Percentiles rank a stretch among this genome's conserved stretches.
Evolutionary conservation across 2,113 vertebrate species (phyloP).

Genomic region (Ivindomyrus marchei): DNA sequence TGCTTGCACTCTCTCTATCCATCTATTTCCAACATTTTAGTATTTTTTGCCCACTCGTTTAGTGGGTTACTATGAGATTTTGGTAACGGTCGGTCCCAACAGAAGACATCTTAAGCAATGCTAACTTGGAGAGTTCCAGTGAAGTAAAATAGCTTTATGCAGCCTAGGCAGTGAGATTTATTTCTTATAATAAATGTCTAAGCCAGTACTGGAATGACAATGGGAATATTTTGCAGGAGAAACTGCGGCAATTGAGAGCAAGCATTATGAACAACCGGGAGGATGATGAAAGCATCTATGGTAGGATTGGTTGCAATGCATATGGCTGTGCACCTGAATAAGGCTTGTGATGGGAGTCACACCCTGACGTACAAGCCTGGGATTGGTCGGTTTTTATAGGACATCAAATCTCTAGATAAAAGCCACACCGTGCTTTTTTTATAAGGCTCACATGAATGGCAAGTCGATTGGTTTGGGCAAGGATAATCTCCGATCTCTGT

Average conservation of each 20-base stretch:
- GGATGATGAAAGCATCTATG: conserved; percentile 47
- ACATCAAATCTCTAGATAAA: background rate
- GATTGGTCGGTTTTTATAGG: background rate
- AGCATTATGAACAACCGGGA: conserved; percentile 39
- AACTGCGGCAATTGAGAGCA: conserved; percentile 44
- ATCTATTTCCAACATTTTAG: background rate
- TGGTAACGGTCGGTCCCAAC: background rate
- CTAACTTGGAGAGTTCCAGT: background rate
- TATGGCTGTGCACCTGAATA: background rate
- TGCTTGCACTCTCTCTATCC: background rate
- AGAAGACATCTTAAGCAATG: background rate
- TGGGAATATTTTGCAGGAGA: conserved; percentile 41
- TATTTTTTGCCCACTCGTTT: background rate
- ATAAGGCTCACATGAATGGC: background rate
- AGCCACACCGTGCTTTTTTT: background rate
- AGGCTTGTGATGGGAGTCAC: background rate
- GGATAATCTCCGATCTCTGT: background rate
- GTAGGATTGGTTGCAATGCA: conserved; percentile 37
- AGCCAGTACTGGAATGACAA: background rate
- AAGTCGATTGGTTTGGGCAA: background rate
- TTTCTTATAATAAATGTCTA: background rate
- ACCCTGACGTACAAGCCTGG: background rate
- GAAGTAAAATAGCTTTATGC: background rate
- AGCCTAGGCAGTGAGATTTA: background rate
- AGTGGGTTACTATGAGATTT: background rate